Conservation (phyloP, 1,140 invertebrate genomes). For the Pseudomyrmex dendroicus region DNA sequence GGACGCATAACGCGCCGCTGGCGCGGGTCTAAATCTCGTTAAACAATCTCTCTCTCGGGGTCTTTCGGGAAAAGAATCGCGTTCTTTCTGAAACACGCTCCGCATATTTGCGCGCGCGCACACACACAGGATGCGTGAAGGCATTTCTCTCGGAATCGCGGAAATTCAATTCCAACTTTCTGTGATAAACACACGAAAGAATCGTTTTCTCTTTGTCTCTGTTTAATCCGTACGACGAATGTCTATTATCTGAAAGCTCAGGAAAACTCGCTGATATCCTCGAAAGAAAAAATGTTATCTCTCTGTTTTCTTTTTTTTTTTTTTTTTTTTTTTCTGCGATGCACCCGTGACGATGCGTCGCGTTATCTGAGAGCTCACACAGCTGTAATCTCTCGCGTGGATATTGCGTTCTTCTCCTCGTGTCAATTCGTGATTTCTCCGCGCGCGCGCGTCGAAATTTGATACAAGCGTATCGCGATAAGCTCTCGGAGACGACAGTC, state of each 20-base stretch:
- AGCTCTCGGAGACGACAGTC: neutral
- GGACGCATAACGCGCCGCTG: constrained; percentile 3
- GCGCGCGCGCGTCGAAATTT: neutral
- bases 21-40: constrained; percentile 27
- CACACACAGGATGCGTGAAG: too few relatives aligned
- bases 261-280: too few relatives aligned
- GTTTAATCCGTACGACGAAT: too few relatives aligned
- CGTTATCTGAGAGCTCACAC: too few relatives aligned
- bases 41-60: constrained; percentile 4
- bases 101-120: neutral
- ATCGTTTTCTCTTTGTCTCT: neutral
- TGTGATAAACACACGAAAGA: neutral
- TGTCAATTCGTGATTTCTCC: constrained; percentile 31
- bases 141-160: neutral
- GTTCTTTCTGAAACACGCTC: too few relatives aligned
- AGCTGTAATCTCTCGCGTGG: too few relatives aligned
- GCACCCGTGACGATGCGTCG: too few relatives aligned
- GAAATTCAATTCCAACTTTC: too few relatives aligned
- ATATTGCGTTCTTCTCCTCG: constrained; percentile 6
- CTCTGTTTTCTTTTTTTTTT: too few relatives aligned
- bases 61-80: neutral
- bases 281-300: too few relatives aligned
- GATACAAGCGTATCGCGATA: constrained; percentile 42
- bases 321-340: too few relatives aligned
- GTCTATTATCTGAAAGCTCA: too few relatives aligned